Percentiles rank a stretch among this genome's conserved stretches.
Conservation (phyloP, 2,797 vertebrate genomes). For the Takifugu rubripes region DNA sequence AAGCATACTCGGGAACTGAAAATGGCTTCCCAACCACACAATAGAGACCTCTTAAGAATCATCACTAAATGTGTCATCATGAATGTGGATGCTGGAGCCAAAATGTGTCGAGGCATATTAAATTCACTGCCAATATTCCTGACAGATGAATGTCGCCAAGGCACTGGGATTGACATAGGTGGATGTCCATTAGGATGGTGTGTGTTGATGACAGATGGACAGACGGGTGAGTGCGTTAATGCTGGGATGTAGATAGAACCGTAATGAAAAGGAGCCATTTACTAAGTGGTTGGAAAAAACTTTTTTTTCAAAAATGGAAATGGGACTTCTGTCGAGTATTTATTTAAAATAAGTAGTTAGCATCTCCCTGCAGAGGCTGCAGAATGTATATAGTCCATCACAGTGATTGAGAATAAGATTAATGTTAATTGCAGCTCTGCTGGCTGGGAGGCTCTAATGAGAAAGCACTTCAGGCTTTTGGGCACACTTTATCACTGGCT, state of each 20-base stretch:
- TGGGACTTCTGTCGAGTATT: slow-evolving; percentile 13
- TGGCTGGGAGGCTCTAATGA: slow-evolving; percentile 51
- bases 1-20: background rate
- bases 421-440: slow-evolving; percentile 52
- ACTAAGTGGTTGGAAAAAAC: slow-evolving; percentile 33
- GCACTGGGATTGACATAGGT: slow-evolving; percentile 25
- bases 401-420: slow-evolving; percentile 35
- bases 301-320: slow-evolving; percentile 17
- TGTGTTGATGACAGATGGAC: slow-evolving; percentile 46
- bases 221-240: slow-evolving; percentile 43
- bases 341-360: slow-evolving; percentile 19
- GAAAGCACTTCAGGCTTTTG: slow-evolving; percentile 27
- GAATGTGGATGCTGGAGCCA: slow-evolving; percentile 8
- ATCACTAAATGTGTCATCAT: slow-evolving; percentile 21
- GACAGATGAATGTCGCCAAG: slow-evolving; percentile 25
- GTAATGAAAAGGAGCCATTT: slow-evolving; percentile 42
- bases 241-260: slow-evolving; percentile 14
- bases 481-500: slow-evolving; percentile 10
- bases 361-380: slow-evolving; percentile 11
- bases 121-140: slow-evolving; percentile 17
- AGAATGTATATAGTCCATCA: slow-evolving; percentile 29
- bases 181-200: slow-evolving; percentile 25
- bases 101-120: slow-evolving; percentile 6
- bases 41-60: slow-evolving; percentile 31
- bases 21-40: slow-evolving; percentile 8